Evolutionary conservation across 2,888 invertebrate species (phyloP).

Genomic region (Luperina testacea): DNA sequence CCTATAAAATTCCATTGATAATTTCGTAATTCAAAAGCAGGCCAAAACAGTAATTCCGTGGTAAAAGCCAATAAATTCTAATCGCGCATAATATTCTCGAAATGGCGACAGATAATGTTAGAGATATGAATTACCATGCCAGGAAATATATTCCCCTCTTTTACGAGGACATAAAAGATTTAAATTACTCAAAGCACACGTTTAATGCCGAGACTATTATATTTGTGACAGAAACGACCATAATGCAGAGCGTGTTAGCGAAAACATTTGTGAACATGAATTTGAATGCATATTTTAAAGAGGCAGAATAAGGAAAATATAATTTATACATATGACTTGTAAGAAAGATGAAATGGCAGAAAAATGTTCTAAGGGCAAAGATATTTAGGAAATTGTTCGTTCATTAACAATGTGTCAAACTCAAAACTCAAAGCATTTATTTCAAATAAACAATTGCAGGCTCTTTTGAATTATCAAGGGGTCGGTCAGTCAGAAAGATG

Average conservation of each 20-base stretch:
- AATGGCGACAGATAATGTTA: slow-evolving; percentile 53
- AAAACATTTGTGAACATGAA: slow-evolving; percentile 25
- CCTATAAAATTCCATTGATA: neutral
- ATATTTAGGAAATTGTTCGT: neutral
- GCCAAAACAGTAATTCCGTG: slow-evolving; percentile 29
- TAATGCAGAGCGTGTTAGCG: slow-evolving; percentile 31
- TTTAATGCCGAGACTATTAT: slow-evolving; percentile 45
- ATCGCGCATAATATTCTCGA: slow-evolving; percentile 45
- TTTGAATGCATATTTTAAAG: neutral
- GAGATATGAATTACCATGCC: slow-evolving; percentile 57
- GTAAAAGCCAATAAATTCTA: slow-evolving; percentile 43
- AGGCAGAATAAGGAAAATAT: neutral
- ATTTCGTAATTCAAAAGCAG: neutral
- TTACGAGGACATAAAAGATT: slow-evolving; percentile 59
- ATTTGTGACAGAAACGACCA: slow-evolving; percentile 46
- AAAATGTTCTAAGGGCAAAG: neutral
- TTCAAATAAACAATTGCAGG: too few species aligned
- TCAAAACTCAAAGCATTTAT: too few species aligned
- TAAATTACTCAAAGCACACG: slow-evolving; percentile 58
- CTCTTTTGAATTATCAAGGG: too few species aligned
- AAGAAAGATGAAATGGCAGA: neutral
- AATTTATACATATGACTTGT: neutral
- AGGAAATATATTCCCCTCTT: slow-evolving; percentile 48
- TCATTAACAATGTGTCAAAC: too few species aligned
- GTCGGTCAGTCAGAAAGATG: too few species aligned